phyloP scores from a whole-genome alignment of 2,888 invertebrate species.

The Ceraclea dissimilis region DNA sequence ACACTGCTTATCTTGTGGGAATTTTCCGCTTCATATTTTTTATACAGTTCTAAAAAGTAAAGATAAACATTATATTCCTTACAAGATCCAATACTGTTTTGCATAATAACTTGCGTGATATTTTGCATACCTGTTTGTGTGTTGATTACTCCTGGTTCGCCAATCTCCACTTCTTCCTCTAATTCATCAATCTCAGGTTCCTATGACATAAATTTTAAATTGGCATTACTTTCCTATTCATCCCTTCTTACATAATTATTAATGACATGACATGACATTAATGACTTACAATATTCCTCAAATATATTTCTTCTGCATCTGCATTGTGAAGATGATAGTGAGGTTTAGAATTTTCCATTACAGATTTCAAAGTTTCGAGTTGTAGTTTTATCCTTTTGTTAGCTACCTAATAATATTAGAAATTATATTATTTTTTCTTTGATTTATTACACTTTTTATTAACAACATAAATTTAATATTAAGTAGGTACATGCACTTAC shows the following conservation, averaged over 20 bases:
- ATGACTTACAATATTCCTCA: constrained; percentile 22
- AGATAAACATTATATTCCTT: not conserved
- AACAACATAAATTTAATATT: no score
- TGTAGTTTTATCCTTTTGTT: constrained; percentile 23
- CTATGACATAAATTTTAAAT: constrained; percentile 12
- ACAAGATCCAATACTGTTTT: not conserved
- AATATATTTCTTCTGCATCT: constrained; percentile 15
- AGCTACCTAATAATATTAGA: constrained; percentile 11
- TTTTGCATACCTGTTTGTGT: constrained; percentile 12
- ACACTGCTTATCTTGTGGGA: not conserved
- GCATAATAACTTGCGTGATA: not conserved
- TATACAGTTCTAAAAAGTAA: constrained; percentile 11
- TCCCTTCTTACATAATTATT: not conserved
- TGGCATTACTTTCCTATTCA: no score
- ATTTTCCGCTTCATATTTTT: constrained; percentile 8
- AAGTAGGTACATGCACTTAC: constrained; percentile 11
- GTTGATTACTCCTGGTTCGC: constrained; percentile 15
- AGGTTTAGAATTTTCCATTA: constrained; percentile 17
- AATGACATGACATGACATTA: not conserved
- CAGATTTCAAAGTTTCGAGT: constrained; percentile 19
- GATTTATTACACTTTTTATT: no score
- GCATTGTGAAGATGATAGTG: constrained; percentile 17
- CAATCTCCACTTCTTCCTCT: constrained; percentile 25
- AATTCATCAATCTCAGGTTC: constrained; percentile 24
- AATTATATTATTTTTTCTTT: no score